Conservation (phyloP, 2,113 vertebrate species). For the Microcebus griseorufus region DNA sequence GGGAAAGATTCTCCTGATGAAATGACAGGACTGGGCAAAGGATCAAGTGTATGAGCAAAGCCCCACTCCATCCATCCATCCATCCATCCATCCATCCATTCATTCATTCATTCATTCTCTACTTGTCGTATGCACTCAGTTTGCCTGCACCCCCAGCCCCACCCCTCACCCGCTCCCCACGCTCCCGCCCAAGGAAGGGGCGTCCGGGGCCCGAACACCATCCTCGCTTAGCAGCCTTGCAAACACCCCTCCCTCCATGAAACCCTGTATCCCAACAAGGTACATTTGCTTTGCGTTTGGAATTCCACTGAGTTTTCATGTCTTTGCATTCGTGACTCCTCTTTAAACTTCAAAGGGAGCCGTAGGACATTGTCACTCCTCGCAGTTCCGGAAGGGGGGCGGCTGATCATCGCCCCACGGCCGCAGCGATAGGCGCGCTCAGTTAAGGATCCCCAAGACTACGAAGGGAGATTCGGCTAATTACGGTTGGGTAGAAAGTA, state of each 20-base stretch:
- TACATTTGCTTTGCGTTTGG: conserved; percentile 74
- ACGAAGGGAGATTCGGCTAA: conserved; percentile 65
- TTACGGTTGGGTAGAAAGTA: conserved; percentile 62
- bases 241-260: conserved; percentile 49
- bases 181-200: background rate
- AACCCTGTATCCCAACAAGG: conserved; percentile 60
- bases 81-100: background rate
- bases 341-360: conserved; percentile 72
- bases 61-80: background rate
- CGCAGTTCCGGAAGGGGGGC: background rate
- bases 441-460: conserved; percentile 23
- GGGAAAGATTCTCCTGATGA: background rate
- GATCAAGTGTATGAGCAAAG: too few relatives aligned
- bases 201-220: rapidly evolving
- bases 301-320: conserved; percentile 79
- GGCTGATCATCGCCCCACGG: conserved; percentile 43
- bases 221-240: conserved; percentile 24
- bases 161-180: rapidly evolving
- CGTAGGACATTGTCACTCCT: conserved; percentile 61
- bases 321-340: conserved; percentile 72
- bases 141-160: rapidly evolving
- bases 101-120: background rate
- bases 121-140: rapidly evolving
- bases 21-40: too few relatives aligned
- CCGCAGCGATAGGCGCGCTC: conserved; percentile 46